Evolutionary conservation across 1,140 invertebrate genomes (phyloP).

Genomic region (Steinernema feltiae): DNA sequence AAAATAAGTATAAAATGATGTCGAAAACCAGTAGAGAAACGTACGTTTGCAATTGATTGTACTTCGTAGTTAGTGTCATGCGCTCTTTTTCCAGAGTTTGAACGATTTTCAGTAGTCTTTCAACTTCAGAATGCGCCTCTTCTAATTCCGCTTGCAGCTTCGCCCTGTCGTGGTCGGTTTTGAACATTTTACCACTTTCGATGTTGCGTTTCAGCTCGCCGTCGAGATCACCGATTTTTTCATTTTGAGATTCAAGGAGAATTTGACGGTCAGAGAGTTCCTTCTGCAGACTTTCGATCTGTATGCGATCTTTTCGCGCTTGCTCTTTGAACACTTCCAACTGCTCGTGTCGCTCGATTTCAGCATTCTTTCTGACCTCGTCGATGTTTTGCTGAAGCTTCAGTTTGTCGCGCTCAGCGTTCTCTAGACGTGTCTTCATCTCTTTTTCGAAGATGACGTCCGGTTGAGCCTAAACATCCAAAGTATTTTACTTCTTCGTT

Average conservation of each 20-base stretch:
- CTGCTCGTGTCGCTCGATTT: slow-evolving; percentile 91
- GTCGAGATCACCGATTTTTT: slow-evolving; percentile 30
- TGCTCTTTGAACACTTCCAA: slow-evolving; percentile 84
- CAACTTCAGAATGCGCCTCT: slow-evolving; percentile 49
- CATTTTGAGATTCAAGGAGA: slow-evolving; percentile 38
- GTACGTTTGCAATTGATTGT: slow-evolving; percentile 57
- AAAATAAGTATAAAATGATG: background rate
- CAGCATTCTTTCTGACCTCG: slow-evolving; percentile 86
- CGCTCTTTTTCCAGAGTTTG: slow-evolving; percentile 59
- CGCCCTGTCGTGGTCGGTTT: background rate
- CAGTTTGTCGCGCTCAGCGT: slow-evolving; percentile 90
- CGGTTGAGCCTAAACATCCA: slow-evolving; percentile 65
- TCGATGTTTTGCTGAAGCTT: slow-evolving; percentile 85
- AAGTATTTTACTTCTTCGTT: background rate
- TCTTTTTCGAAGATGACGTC: slow-evolving; percentile 42
- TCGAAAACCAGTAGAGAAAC: background rate
- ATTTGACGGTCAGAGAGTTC: slow-evolving; percentile 51
- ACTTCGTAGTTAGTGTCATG: slow-evolving; percentile 56
- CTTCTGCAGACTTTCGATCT: slow-evolving; percentile 74
- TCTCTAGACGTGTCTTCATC: slow-evolving; percentile 67
- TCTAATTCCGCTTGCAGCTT: slow-evolving; percentile 17
- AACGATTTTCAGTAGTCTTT: slow-evolving; percentile 57
- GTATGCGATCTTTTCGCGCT: slow-evolving; percentile 88
- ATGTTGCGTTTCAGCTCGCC: background rate
- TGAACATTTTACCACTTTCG: background rate